Percentiles rank a stretch among this genome's conserved stretches.
Evolutionary conservation across 2,888 invertebrate genomes (phyloP).

Genomic region (Dicycla oo): DNA sequence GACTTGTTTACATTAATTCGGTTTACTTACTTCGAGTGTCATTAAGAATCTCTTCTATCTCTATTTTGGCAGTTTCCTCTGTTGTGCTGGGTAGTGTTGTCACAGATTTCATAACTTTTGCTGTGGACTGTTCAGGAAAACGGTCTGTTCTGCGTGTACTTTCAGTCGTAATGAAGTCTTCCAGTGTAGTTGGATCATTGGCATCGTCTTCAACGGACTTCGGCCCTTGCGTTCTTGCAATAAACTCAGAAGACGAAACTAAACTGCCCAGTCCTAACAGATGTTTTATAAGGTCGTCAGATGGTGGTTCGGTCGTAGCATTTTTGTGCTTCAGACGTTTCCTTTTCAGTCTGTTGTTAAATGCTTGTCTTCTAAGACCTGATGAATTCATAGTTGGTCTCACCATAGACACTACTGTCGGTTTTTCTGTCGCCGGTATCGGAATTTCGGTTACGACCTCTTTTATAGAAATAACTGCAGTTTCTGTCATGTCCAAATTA

Average conservation of each 20-base stretch:
- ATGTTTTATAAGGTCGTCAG: conserved; percentile 78
- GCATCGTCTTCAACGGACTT: conserved; percentile 62
- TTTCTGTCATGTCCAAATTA: conserved; percentile 56
- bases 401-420: conserved; percentile 64
- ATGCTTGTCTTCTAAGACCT: conserved; percentile 78
- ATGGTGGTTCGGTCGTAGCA: conserved; percentile 81
- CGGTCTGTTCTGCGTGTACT: conserved; percentile 66
- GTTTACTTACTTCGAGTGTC: conserved; percentile 87
- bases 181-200: conserved; percentile 73
- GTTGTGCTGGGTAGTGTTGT: conserved; percentile 69
- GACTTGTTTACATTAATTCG: background rate
- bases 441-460: conserved; percentile 60
- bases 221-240: conserved; percentile 78
- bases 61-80: conserved; percentile 89
- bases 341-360: conserved; percentile 81
- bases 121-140: conserved; percentile 61
- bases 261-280: conserved; percentile 80
- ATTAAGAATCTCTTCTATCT: conserved; percentile 92
- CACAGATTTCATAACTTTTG: conserved; percentile 63
- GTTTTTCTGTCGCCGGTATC: conserved; percentile 68
- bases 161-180: conserved; percentile 81
- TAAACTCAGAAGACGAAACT: conserved; percentile 85
- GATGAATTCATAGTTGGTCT: conserved; percentile 73
- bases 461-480: conserved; percentile 59
- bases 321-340: conserved; percentile 82